Base-by-base conservation (phyloP, 2,113 vertebrate genomes). In the Gulo gulo region DNA sequence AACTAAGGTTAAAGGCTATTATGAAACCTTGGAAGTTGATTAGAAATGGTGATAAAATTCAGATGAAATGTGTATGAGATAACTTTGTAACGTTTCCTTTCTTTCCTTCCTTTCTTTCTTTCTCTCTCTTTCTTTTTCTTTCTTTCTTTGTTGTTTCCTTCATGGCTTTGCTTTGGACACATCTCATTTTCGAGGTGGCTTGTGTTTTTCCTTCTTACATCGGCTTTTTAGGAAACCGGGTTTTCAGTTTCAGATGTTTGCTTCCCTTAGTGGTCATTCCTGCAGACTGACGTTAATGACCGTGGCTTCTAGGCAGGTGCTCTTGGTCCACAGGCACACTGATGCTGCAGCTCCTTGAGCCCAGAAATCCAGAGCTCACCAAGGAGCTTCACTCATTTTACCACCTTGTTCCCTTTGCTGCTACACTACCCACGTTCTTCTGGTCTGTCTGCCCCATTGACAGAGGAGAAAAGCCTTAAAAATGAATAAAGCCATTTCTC, bases 11-110 rank as follows among this genome's bases (percentile, higher is more conserved):
- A 98, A 98, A 97, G 95, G 90, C 45, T 89, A 61, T 97, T 98
- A 95, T 97, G 93, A 97, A 97, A 92, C 94, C 95, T 98, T 79
- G 95, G 97, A 98, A 95, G 85, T 92, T 97, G 98, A 97, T 98
- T 97, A 94, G 92, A 97, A 97, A 97, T 88, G 76, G 71, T 91
- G 98, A 98, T 98, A 99, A 98, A 97, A 97, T 96, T 98, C 96
- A 97, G 87, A 95, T 71, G 45, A 91, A 94, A 97, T 81, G 34
- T 97, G 90, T 88, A 73, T 45, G 71, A 98, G 97, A 96, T 98
- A 98, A 98, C 67, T 91, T 97, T 97, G 95, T 65, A 97, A 97
- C 93, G 34, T 34, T 52, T 31, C 69, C 96, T 97, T 97, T 88
- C 16, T 79, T 39, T 45, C 20, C 4, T 29, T 34, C 18, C 5